These are phyloP conservation scores for Hemicentrotus pulcherrimus DNA, from an alignment of 35 echinoderm and acorn worm genomes.

Conservation along the genomic window DNA sequence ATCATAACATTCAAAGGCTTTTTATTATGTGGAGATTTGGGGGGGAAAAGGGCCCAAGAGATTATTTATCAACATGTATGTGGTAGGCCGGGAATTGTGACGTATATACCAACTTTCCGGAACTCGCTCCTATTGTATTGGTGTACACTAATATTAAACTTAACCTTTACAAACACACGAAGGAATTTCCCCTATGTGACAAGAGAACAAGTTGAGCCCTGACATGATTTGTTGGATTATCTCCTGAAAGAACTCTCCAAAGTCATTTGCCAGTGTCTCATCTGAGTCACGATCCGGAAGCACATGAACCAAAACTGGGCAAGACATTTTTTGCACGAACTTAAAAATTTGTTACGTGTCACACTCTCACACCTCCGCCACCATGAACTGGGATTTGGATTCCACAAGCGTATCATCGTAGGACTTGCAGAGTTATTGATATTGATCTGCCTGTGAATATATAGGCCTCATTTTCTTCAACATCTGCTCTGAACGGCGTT, in stretches of 20 bases:
- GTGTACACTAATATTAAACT: no score
- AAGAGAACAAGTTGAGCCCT: background rate
- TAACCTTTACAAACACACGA: background rate
- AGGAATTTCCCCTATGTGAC: background rate
- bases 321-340: background rate
- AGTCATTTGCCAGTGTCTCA: background rate
- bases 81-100: no score
- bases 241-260: slow-evolving; percentile 4
- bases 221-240: background rate
- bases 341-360: background rate
- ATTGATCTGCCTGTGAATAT: slow-evolving; percentile 47
- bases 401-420: background rate
- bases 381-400: background rate
- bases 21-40: no score
- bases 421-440: background rate
- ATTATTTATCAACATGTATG: no score
- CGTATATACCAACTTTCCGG: no score
- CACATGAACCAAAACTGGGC: background rate
- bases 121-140: no score
- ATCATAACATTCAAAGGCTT: no score
- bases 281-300: background rate
- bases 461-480: slow-evolving; percentile 35
- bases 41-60: no score
- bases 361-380: background rate
- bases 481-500: slow-evolving; percentile 41